Conservation (phyloP, 2,797 vertebrate species). For the Oceanodroma leucorhoa region DNA sequence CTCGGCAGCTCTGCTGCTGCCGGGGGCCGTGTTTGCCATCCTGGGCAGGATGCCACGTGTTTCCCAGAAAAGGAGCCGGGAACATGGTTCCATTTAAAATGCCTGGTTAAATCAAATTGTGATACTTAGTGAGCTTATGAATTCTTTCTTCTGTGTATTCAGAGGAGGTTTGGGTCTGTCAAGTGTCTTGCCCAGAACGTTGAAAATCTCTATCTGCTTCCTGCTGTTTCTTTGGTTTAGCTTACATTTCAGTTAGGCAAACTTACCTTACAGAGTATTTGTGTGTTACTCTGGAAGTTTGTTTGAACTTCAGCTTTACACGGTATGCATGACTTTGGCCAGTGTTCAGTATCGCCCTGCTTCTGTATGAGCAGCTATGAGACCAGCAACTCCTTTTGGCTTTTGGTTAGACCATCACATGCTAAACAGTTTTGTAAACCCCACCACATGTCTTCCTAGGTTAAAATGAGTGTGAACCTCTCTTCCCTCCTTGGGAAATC, state of each 20-base stretch:
- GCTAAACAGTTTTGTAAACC: neutral
- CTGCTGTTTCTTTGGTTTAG: neutral
- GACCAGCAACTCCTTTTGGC: neutral
- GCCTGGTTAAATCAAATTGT: neutral
- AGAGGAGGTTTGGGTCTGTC: neutral
- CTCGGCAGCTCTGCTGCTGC: neutral
- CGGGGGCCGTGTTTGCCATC: neutral
- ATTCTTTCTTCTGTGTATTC: neutral
- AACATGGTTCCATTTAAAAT: neutral
- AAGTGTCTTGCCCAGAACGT: neutral
- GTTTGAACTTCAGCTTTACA: neutral
- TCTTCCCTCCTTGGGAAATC: neutral
- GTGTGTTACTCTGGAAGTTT: neutral
- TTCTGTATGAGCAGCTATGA: fast-evolving
- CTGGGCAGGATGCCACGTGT: neutral
- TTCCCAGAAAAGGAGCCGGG: neutral
- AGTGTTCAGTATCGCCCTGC: neutral
- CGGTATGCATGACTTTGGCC: fast-evolving
- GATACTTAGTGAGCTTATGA: neutral
- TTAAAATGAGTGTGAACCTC: neutral
- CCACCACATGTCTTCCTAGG: neutral
- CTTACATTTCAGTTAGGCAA: neutral
- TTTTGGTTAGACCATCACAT: neutral
- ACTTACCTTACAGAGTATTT: neutral
- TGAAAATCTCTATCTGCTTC: neutral